phyloP scores from a whole-genome alignment of 2,797 vertebrate genomes.

The Poecilia wingei region DNA sequence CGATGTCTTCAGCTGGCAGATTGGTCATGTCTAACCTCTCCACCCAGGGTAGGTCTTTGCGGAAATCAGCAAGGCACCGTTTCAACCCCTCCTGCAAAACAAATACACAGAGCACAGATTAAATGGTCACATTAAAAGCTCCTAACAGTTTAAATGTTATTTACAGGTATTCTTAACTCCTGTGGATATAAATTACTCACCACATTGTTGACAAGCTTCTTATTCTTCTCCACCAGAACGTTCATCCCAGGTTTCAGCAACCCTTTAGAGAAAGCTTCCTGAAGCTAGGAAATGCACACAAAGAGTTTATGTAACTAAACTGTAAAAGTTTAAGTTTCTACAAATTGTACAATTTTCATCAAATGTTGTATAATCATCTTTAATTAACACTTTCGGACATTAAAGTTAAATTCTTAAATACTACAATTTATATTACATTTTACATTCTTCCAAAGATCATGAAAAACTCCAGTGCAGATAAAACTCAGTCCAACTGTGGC shows the following conservation, averaged over 20 bases:
- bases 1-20: slow-evolving; percentile 69
- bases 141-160: too few species aligned
- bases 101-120: not conserved
- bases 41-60: slow-evolving; percentile 86
- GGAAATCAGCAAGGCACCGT: slow-evolving; percentile 86
- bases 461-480: not conserved
- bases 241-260: slow-evolving; percentile 92
- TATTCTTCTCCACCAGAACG: slow-evolving; percentile 80
- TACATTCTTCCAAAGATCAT: not conserved
- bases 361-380: not conserved
- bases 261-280: slow-evolving; percentile 89
- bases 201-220: slow-evolving; percentile 83
- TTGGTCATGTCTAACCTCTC: slow-evolving; percentile 91
- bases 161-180: not conserved
- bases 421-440: not conserved
- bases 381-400: not conserved
- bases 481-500: not conserved
- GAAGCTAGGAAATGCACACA: slow-evolving; percentile 79
- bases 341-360: not conserved
- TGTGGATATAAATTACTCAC: slow-evolving; percentile 76
- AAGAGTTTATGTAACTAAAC: not conserved
- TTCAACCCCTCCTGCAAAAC: slow-evolving; percentile 86
- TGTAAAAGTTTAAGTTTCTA: not conserved
- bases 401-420: not conserved
- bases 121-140: not conserved